Conservation (phyloP, 2,888 invertebrate genomes). For the Clivina fossor region DNA sequence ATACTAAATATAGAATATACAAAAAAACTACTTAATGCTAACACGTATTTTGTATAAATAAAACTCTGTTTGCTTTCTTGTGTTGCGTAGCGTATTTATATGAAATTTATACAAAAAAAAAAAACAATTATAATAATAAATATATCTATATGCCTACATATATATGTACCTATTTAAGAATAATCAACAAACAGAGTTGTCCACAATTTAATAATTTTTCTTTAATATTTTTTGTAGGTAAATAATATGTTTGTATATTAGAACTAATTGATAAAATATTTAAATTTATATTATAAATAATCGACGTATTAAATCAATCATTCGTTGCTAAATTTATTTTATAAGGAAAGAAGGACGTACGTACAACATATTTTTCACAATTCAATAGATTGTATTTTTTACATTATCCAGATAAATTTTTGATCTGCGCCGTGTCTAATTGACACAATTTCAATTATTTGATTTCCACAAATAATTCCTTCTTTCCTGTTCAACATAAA, state of each 20-base stretch:
- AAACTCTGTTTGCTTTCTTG: conserved; percentile 28
- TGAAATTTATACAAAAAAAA: too few species aligned
- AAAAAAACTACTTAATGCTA: conserved; percentile 48
- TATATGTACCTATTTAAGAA: conserved; percentile 1
- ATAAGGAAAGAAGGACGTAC: conserved; percentile 28
- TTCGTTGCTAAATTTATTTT: conserved; percentile 20
- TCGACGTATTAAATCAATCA: conserved; percentile 22
- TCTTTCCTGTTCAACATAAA: conserved; percentile 27
- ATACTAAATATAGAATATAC: conserved; percentile 47
- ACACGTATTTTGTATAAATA: conserved; percentile 32
- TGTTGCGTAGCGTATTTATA: too few species aligned
- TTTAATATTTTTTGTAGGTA: conserved; percentile 9
- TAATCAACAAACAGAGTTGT: conserved; percentile 6
- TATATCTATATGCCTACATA: too few species aligned
- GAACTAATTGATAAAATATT: too few species aligned
- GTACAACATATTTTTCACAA: not conserved
- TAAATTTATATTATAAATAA: too few species aligned
- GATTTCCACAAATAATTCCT: conserved; percentile 2
- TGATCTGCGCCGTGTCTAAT: not conserved
- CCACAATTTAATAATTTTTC: too few species aligned
- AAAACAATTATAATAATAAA: conserved; percentile 9
- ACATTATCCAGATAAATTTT: not conserved
- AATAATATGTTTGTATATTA: too few species aligned
- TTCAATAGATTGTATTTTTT: not conserved
- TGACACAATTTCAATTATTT: not conserved